These are phyloP conservation scores for Eulacestoma nigropectus DNA, from an alignment of 2,113 vertebrate genomes.

Conservation along the genomic window DNA sequence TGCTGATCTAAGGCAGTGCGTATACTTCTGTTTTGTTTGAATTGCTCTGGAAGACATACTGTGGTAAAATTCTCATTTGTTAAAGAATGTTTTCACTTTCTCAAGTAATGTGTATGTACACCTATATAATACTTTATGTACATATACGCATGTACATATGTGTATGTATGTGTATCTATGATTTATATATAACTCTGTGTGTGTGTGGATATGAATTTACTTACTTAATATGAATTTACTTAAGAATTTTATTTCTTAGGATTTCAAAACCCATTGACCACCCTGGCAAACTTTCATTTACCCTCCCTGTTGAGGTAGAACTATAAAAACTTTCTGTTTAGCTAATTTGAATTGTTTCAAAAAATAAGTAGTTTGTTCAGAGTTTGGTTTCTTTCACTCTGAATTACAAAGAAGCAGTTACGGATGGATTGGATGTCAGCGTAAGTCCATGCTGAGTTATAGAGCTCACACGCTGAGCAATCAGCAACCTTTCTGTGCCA, in stretches of 20 bases:
- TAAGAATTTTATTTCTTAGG: background rate
- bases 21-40: background rate
- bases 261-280: background rate
- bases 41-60: background rate
- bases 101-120: background rate
- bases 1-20: background rate
- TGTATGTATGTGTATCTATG: background rate
- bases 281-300: background rate
- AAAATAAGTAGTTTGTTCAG: background rate
- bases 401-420: background rate
- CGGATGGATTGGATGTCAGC: background rate
- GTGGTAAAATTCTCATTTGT: background rate
- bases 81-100: background rate
- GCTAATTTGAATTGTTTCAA: background rate
- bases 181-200: background rate
- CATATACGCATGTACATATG: background rate
- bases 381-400: fast-evolving
- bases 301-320: background rate
- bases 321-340: background rate
- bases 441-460: background rate
- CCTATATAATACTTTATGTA: background rate
- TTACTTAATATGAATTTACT: background rate
- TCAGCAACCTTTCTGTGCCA: background rate
- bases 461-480: background rate
- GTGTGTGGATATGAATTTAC: background rate